A percentile compares a stretch with the other conserved stretches of the same genome.
Conservation (phyloP, 2,113 vertebrate species). For the Melanerpes formicivorus region DNA sequence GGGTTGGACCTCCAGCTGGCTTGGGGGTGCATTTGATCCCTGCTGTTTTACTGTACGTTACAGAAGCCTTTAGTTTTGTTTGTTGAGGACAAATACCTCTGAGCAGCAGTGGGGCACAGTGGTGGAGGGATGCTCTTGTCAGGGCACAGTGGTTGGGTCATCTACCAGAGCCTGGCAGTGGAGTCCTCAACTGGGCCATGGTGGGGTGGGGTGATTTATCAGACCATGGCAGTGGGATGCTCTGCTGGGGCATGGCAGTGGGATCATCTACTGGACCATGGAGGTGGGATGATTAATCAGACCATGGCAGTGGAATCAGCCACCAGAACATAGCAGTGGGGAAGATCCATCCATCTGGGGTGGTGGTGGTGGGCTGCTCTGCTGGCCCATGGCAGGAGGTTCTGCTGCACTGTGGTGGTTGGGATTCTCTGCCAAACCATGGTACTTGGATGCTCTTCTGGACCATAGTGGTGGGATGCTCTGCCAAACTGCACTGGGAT, state of each 20-base stretch:
- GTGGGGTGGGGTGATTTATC: too few relatives aligned
- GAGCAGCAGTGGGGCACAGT: not conserved
- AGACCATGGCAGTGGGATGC: not conserved
- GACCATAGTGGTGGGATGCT: fast-evolving
- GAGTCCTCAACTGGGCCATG: too few relatives aligned
- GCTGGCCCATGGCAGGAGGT: fast-evolving
- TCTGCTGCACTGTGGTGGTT: fast-evolving
- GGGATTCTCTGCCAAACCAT: not conserved
- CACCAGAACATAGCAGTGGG: too few relatives aligned
- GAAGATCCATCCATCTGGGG: not conserved
- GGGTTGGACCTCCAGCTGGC: not conserved
- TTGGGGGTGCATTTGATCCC: not conserved
- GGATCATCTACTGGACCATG: too few relatives aligned
- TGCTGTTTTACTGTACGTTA: not conserved
- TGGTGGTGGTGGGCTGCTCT: not conserved
- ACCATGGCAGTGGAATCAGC: not conserved
- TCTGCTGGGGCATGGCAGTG: fast-evolving
- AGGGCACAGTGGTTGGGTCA: too few relatives aligned
- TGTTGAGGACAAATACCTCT: not conserved
- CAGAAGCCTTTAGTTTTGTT: not conserved
- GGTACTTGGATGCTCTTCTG: not conserved
- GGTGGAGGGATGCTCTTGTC: too few relatives aligned
- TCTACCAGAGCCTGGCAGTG: fast-evolving
- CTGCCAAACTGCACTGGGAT: fast-evolving
- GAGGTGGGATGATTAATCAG: too few relatives aligned